phyloP scores from a whole-genome alignment of 2,113 vertebrate genomes.

The Falco punctatus region DNA sequence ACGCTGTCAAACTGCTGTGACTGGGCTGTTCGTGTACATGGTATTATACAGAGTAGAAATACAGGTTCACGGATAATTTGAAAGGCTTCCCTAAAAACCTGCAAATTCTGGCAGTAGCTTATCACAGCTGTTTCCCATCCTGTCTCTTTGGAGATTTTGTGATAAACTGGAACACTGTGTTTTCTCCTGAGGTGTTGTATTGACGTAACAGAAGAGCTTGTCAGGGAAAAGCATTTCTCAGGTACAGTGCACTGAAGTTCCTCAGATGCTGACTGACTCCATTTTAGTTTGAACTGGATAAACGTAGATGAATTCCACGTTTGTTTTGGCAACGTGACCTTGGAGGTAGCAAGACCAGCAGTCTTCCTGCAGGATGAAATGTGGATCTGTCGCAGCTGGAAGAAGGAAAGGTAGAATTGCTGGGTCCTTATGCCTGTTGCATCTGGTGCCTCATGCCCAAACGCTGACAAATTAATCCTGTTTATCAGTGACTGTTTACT shows the following conservation, averaged over 20 bases:
- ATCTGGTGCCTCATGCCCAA: not conserved
- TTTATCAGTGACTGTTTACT: not conserved
- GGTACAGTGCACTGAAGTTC: not conserved
- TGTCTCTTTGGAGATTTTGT: not conserved
- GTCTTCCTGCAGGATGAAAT: not conserved
- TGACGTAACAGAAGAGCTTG: not conserved
- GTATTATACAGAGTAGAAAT: not conserved
- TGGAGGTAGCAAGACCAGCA: not conserved
- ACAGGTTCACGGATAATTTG: not conserved
- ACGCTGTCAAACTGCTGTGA: not conserved
- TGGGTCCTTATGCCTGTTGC: not conserved
- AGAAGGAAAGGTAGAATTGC: not conserved
- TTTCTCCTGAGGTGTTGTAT: not conserved
- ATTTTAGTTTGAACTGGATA: not conserved
- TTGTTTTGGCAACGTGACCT: not conserved
- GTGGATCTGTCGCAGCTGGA: not conserved
- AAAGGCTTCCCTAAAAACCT: not conserved
- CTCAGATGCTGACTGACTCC: not conserved
- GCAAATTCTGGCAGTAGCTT: not conserved
- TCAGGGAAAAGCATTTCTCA: not conserved
- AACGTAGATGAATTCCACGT: not conserved
- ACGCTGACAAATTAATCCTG: not conserved
- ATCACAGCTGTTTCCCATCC: not conserved
- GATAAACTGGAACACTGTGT: not conserved
- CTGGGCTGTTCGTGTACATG: not conserved